Evolutionary conservation across 2,888 invertebrate genomes (phyloP).

Genomic region (Fragum fragum): DNA sequence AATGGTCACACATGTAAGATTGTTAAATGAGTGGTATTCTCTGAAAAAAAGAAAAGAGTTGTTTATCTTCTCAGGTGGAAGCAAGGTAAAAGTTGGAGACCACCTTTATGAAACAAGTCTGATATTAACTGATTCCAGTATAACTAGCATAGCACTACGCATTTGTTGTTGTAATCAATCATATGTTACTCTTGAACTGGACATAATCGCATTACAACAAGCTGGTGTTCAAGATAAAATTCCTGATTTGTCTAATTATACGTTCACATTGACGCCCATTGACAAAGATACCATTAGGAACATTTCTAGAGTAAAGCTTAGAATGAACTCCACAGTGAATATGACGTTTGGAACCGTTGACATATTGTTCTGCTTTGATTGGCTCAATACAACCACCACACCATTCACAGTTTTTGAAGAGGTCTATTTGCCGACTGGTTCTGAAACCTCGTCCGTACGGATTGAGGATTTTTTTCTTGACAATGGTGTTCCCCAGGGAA

Average conservation of each 20-base stretch:
- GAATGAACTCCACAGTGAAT: background rate
- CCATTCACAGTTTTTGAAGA: background rate
- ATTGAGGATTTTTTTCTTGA: background rate
- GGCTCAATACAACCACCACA: background rate
- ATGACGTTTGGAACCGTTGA: background rate
- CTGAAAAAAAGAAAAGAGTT: too few relatives aligned
- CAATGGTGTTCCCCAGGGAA: background rate
- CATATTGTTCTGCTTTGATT: background rate
- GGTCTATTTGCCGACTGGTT: background rate
- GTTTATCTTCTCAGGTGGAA: constrained; percentile 3
- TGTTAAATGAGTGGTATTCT: too few relatives aligned
- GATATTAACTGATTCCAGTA: background rate
- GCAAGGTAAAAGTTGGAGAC: background rate
- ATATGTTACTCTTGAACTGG: background rate
- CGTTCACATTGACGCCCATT: background rate
- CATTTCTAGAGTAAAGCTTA: background rate
- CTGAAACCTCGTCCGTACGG: background rate
- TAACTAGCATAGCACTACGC: background rate
- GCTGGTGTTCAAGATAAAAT: background rate
- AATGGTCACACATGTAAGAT: background rate
- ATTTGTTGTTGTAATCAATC: background rate
- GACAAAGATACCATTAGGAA: background rate
- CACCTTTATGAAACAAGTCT: background rate
- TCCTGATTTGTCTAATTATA: background rate
- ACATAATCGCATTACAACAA: background rate